Evolutionary conservation across 2,113 vertebrate species (phyloP).

Genomic region (Cyprinus carpio): DNA sequence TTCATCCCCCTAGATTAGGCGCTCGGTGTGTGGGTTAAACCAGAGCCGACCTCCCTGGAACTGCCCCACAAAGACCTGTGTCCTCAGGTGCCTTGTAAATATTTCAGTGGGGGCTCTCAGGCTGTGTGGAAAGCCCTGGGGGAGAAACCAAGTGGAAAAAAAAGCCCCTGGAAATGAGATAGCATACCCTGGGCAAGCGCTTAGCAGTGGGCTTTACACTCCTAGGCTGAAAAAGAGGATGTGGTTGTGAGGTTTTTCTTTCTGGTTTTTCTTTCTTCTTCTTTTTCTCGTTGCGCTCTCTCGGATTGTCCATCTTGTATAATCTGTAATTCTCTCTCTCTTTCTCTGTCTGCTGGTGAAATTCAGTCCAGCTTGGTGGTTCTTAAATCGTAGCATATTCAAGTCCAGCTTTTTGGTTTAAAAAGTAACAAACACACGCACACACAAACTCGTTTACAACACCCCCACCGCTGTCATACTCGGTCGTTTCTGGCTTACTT

Average conservation of each 20-base stretch:
- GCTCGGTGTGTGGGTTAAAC: constrained; percentile 66
- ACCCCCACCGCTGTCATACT: neutral
- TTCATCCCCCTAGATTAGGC: constrained; percentile 56
- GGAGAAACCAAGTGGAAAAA: constrained; percentile 26
- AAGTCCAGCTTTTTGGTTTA: neutral
- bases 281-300: neutral
- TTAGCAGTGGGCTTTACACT: constrained; percentile 38
- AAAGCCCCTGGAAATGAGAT: constrained; percentile 53
- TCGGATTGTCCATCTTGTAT: neutral
- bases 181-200: constrained; percentile 15
- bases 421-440: neutral
- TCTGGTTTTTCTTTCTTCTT: neutral
- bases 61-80: constrained; percentile 51
- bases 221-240: constrained; percentile 48
- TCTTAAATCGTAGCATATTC: neutral
- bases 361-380: constrained; percentile 5
- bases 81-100: constrained; percentile 68
- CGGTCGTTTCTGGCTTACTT: constrained; percentile 18
- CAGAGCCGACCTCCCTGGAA: constrained; percentile 41
- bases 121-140: constrained; percentile 40
- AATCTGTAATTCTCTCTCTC: constrained; percentile 20
- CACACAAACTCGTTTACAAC: neutral
- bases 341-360: neutral
- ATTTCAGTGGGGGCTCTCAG: constrained; percentile 61
- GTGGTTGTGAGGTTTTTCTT: constrained; percentile 43